Evolutionary conservation across 2,888 invertebrate species (phyloP).

Genomic region (Zaprionus bogoriensis): DNA sequence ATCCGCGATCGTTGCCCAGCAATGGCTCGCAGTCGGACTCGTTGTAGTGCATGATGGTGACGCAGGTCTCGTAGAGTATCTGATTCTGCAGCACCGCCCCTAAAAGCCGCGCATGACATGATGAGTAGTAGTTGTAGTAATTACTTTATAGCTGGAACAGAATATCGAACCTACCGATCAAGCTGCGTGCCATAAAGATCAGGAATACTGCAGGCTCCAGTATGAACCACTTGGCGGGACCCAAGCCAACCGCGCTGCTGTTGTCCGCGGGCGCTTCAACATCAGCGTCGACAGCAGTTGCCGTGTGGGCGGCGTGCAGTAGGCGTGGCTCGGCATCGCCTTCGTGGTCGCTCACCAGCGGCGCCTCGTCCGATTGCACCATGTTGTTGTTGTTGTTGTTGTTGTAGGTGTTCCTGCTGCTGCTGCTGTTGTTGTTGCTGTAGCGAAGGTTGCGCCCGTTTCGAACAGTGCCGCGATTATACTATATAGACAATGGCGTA

Average conservation of each 20-base stretch:
- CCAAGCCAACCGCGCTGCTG: background rate
- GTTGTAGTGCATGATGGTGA: slow-evolving; percentile 85
- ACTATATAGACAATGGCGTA: slow-evolving; percentile 1
- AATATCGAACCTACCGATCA: slow-evolving; percentile 68
- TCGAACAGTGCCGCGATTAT: slow-evolving; percentile 2
- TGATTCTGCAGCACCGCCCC: slow-evolving; percentile 86
- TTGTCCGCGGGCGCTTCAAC: slow-evolving; percentile 7
- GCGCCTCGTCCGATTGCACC: slow-evolving; percentile 54
- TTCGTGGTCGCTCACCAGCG: slow-evolving; percentile 50
- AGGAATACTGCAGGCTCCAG: slow-evolving; percentile 81
- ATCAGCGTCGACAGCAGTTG: background rate
- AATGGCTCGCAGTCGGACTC: slow-evolving; percentile 84
- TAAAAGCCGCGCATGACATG: no score
- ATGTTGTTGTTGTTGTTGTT: slow-evolving; percentile 17
- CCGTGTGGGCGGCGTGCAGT: slow-evolving; percentile 36
- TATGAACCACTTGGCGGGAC: slow-evolving; percentile 65
- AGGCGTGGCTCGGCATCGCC: slow-evolving; percentile 33
- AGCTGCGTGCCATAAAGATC: slow-evolving; percentile 78
- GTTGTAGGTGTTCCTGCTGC: no score
- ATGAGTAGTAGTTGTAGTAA: no score
- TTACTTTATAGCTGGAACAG: no score
- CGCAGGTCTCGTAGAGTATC: slow-evolving; percentile 88
- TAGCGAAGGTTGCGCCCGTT: background rate
- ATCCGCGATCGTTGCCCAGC: slow-evolving; percentile 83
- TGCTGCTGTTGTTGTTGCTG: background rate